Evolutionary conservation across 2,797 vertebrate genomes (phyloP), one percentile per base, ranked within the genome.

Genomic region (Melanotaenia trifasciata): DNA sequence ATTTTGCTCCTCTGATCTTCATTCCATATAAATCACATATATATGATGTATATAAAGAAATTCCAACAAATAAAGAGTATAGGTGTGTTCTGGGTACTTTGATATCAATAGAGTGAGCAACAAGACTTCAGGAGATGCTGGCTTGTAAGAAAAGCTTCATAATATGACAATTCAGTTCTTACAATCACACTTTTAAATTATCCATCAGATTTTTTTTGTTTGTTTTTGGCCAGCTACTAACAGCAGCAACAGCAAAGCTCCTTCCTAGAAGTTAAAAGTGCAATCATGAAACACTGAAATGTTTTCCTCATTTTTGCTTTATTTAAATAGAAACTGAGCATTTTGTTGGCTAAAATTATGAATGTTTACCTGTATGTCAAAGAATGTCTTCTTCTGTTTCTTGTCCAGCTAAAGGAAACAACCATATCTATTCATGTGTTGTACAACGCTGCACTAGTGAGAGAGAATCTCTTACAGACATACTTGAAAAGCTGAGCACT

Each of bases 401-500:
- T 32, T 60, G 22, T 22, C 22, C 33, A 32, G 45, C n/a, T 50
- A 47, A 11, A 45, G 8, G 30, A 72, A 72, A 58, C 33, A 7
- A 14, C 20, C 26, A 3, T 40, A 9, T 38, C n/a, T 7, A 30
- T 47, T 28, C 24, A 18, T 58, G 6, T 68, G 35, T 43, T 70
- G 10, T 58, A 24, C 33, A 65, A 54, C 26, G 0, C 61, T 70
- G 67, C 36, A 56, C 62, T 22, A 0, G 4, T 24, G 26, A 18
- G 35, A 58, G 40, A 58, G 43, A 35, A 9, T 12, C 1, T 63
- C 59, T 28, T 61, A 53, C n/a, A 32, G n/a, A 1, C 14, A 5
- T 60, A 67, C 64, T 61, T 70, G 30, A 60, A 67, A 58, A 32
- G 22, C 18, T 40, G 47, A 61, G 60, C 60, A 18, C 22, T 43